These are phyloP conservation scores for Notoglanidium macrostoma DNA, from an alignment of 2,797 vertebrate species.

Conservation along the genomic window DNA sequence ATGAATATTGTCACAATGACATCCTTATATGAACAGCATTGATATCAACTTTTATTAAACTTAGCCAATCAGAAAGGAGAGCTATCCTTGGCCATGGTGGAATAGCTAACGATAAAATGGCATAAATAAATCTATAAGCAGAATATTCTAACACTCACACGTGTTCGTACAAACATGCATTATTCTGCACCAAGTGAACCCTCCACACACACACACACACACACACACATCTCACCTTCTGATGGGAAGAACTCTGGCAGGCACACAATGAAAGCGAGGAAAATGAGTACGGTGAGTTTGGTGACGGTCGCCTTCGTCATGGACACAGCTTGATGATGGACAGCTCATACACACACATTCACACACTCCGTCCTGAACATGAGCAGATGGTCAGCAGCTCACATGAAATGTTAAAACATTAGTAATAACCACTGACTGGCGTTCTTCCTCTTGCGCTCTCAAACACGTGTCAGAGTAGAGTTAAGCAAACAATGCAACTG, in stretches of 20 bases:
- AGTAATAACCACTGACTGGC: background rate
- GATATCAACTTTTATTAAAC: background rate
- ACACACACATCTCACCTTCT: slow-evolving; percentile 27
- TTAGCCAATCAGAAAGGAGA: background rate
- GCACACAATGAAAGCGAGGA: slow-evolving; percentile 81
- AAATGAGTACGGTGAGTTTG: slow-evolving; percentile 79
- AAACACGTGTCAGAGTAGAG: slow-evolving; percentile 5
- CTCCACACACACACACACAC: slow-evolving; percentile 16
- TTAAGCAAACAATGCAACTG: slow-evolving; percentile 24
- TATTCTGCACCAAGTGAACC: background rate
- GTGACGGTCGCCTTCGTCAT: slow-evolving; percentile 75
- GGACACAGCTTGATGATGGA: slow-evolving; percentile 54
- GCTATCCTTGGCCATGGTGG: background rate
- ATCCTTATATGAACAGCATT: background rate
- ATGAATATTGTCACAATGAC: background rate
- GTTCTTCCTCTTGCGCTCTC: background rate
- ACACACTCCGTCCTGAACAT: background rate
- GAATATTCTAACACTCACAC: background rate
- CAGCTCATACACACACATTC: slow-evolving; percentile 6
- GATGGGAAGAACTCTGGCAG: slow-evolving; percentile 86
- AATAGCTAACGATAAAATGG: background rate
- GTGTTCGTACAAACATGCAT: background rate
- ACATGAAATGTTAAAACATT: background rate
- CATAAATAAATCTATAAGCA: too few relatives aligned
- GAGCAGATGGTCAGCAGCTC: background rate